A percentile compares a stretch with the other conserved stretches of the same genome.
These are phyloP conservation scores for Iguana delicatissima DNA, from an alignment of 2,797 vertebrate genomes.

Conservation along the genomic window DNA sequence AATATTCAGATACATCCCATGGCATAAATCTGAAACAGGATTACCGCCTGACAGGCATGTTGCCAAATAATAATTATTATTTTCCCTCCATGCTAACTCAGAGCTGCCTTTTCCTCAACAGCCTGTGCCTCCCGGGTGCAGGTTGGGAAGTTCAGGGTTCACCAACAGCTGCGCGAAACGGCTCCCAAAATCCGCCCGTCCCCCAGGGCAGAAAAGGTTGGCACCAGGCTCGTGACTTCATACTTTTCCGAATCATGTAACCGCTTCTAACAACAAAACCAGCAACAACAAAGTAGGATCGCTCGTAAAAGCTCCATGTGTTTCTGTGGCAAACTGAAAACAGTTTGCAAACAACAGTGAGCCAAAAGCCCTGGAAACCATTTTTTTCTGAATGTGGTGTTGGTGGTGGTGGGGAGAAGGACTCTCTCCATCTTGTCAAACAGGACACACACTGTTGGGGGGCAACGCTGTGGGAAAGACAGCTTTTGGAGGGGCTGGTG, in stretches of 20 bases:
- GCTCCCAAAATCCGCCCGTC: background rate
- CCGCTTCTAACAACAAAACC: conserved; percentile 48
- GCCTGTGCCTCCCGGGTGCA: background rate
- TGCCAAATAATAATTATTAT: background rate
- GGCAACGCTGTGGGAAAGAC: rapidly evolving
- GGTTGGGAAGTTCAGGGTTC: conserved; percentile 49
- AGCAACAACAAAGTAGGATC: conserved; percentile 43
- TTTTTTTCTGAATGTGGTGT: background rate
- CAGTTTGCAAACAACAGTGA: conserved; percentile 70
- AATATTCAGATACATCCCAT: conserved; percentile 32
- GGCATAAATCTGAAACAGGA: conserved; percentile 42
- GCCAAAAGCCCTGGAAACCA: conserved; percentile 59
- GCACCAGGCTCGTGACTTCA: conserved; percentile 19
- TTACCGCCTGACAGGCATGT: conserved; percentile 39
- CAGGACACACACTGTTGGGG: background rate
- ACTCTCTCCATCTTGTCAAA: background rate
- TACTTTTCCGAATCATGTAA: conserved; percentile 34
- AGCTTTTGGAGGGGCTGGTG: background rate
- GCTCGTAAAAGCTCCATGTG: conserved; percentile 2
- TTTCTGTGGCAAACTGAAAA: conserved; percentile 66
- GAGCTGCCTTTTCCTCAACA: conserved; percentile 43
- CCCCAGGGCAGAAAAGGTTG: conserved; percentile 17
- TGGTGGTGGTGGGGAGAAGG: background rate
- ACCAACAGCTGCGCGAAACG: conserved; percentile 47
- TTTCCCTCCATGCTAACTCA: background rate